phyloP scores from a whole-genome alignment of 2,888 invertebrate genomes.

The Drosophila longiperda region DNA sequence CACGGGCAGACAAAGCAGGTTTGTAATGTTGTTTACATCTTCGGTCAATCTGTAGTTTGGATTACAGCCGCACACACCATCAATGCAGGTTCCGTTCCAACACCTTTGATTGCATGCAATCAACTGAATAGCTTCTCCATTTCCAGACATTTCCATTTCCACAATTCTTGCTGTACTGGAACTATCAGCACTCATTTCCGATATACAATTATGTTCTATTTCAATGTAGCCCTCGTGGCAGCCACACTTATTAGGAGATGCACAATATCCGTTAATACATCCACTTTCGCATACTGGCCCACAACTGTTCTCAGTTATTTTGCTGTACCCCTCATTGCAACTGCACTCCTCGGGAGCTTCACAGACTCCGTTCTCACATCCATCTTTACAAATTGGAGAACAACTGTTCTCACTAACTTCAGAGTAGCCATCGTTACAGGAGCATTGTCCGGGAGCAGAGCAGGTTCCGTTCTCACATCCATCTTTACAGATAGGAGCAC shows the following conservation, averaged over 20 bases:
- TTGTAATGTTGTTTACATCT: conserved; percentile 1
- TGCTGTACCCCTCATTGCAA: conserved; percentile 25
- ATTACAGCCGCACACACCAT: conserved; percentile 39
- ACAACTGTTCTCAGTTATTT: conserved; percentile 13
- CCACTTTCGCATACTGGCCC: conserved; percentile 11
- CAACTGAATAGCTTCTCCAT: not conserved
- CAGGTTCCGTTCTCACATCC: conserved; percentile 41
- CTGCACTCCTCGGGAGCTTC: conserved; percentile 22
- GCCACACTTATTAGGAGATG: conserved; percentile 28
- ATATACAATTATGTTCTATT: conserved; percentile 15
- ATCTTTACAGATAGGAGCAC: conserved; percentile 14
- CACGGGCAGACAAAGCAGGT: conserved; percentile 49
- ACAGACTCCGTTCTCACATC: conserved; percentile 43
- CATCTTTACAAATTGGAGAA: conserved; percentile 17
- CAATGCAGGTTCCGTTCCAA: conserved; percentile 56
- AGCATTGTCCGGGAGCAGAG: conserved; percentile 20
- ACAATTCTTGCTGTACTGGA: not conserved
- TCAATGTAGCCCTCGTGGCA: conserved; percentile 30
- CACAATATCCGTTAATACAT: conserved; percentile 34
- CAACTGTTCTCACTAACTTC: conserved; percentile 6
- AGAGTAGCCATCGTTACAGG: conserved; percentile 24
- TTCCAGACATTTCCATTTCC: not conserved
- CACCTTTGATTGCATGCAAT: conserved; percentile 36
- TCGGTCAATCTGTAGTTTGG: conserved; percentile 33
- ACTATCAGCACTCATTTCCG: not conserved